Evolutionary conservation across 2,888 invertebrate genomes (phyloP).

Genomic region (Drosophila pegasa): DNA sequence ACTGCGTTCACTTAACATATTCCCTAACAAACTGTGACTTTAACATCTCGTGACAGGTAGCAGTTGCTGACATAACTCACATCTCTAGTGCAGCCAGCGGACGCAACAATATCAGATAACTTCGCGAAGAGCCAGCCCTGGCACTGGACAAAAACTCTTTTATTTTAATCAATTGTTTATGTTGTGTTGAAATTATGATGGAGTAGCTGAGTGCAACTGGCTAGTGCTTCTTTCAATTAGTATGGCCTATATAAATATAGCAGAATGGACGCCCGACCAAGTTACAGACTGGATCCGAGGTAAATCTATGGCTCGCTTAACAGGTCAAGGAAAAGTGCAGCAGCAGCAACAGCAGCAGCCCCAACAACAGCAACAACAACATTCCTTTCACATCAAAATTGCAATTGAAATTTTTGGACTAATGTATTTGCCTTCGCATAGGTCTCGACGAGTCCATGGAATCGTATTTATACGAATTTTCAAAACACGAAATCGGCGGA

Average conservation of each 20-base stretch:
- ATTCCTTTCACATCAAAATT: conserved; percentile 50
- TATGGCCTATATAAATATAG: conserved; percentile 94
- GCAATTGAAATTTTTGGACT: conserved; percentile 5
- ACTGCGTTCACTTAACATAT: not conserved
- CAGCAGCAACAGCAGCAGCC: conserved; percentile 31
- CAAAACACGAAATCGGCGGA: conserved; percentile 92
- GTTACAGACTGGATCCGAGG: conserved; percentile 96
- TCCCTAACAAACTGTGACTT: not conserved
- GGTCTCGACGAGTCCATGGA: conserved; percentile 87
- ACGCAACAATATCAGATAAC: conserved; percentile 57
- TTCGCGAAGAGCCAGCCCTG: conserved; percentile 48
- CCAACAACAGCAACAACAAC: conserved; percentile 39
- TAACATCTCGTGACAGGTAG: not conserved
- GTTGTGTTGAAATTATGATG: conserved; percentile 57
- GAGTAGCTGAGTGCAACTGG: conserved; percentile 49
- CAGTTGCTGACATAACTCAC: conserved; percentile 18
- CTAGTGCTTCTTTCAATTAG: conserved; percentile 43
- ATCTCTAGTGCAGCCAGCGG: conserved; percentile 47
- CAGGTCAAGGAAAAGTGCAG: conserved; percentile 76
- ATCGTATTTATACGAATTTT: conserved; percentile 92
- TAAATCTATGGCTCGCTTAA: conserved; percentile 82
- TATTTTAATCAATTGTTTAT: conserved; percentile 65
- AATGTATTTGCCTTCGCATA: conserved; percentile 34
- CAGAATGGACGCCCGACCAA: conserved; percentile 95
- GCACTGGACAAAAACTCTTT: conserved; percentile 54